phyloP scores from a whole-genome alignment of 1,140 invertebrate species.

The Phymastichus coffea region DNA sequence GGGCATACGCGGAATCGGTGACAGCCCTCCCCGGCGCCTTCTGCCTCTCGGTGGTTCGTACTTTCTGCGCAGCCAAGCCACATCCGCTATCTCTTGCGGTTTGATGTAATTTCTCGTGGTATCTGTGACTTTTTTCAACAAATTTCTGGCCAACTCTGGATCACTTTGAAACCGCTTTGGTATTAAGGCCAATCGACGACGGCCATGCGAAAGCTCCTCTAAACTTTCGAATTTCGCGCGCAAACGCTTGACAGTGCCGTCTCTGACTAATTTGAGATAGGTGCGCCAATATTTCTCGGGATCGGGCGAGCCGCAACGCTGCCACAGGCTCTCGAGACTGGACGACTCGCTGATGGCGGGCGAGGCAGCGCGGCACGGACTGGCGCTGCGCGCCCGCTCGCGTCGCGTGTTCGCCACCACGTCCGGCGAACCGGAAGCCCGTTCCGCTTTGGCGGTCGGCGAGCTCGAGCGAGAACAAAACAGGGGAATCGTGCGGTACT shows the following conservation, averaged over 20 bases:
- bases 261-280: constrained; percentile 68
- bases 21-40: constrained; percentile 56
- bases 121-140: constrained; percentile 54
- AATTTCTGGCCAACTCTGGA: constrained; percentile 68
- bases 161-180: constrained; percentile 72
- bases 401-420: constrained; percentile 38
- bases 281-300: constrained; percentile 69
- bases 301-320: constrained; percentile 68
- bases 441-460: constrained; percentile 28
- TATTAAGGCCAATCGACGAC: constrained; percentile 38
- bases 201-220: constrained; percentile 52
- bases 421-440: constrained; percentile 43
- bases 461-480: constrained; percentile 36
- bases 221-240: constrained; percentile 73
- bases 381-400: constrained; percentile 45
- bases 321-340: constrained; percentile 65
- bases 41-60: constrained; percentile 61
- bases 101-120: constrained; percentile 52
- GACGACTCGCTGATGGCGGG: constrained; percentile 36
- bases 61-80: constrained; percentile 62
- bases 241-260: constrained; percentile 73
- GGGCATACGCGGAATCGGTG: constrained; percentile 65
- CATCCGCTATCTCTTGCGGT: constrained; percentile 62
- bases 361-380: constrained; percentile 45
- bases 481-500: constrained; percentile 31